Conservation (phyloP, 2,888 invertebrate species). For the Luffia ferchaultella region DNA sequence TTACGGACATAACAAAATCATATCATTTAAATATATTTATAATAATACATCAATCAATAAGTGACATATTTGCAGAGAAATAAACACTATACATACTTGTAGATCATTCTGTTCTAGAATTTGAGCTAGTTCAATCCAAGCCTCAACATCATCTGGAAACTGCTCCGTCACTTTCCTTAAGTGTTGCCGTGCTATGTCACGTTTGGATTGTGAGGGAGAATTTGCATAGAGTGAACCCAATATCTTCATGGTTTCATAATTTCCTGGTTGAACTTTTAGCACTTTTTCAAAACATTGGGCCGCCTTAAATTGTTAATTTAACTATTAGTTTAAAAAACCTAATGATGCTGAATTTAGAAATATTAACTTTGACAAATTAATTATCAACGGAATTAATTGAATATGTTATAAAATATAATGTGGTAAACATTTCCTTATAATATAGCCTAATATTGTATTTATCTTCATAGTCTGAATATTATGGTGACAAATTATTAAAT, state of each 20-base stretch:
- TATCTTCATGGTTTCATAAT: slow-evolving; percentile 99
- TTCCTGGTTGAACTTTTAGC: slow-evolving; percentile 94
- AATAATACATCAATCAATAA: too few species aligned
- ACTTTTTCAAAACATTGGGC: slow-evolving; percentile 99
- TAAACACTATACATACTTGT: slow-evolving; percentile 60
- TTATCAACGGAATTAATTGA: too few species aligned
- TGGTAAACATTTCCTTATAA: too few species aligned
- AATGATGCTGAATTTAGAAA: not conserved
- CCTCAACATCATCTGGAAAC: slow-evolving; percentile 98
- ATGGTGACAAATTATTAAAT: too few species aligned
- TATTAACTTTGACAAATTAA: too few species aligned
- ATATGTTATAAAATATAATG: too few species aligned
- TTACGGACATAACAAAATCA: too few species aligned
- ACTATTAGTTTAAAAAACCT: not conserved
- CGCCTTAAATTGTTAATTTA: slow-evolving; percentile 83
- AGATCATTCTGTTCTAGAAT: slow-evolving; percentile 96
- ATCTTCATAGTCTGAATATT: too few species aligned
- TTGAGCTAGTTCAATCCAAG: slow-evolving; percentile 99
- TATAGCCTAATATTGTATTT: too few species aligned
- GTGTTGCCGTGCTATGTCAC: slow-evolving; percentile 93
- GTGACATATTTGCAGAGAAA: too few species aligned
- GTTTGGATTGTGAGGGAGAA: slow-evolving; percentile 86
- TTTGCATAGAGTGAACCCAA: slow-evolving; percentile 96
- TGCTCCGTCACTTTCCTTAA: slow-evolving; percentile 95
- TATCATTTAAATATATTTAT: too few species aligned